phyloP scores from a whole-genome alignment of 2,113 vertebrate genomes.

The Oreocharis arfaki region DNA sequence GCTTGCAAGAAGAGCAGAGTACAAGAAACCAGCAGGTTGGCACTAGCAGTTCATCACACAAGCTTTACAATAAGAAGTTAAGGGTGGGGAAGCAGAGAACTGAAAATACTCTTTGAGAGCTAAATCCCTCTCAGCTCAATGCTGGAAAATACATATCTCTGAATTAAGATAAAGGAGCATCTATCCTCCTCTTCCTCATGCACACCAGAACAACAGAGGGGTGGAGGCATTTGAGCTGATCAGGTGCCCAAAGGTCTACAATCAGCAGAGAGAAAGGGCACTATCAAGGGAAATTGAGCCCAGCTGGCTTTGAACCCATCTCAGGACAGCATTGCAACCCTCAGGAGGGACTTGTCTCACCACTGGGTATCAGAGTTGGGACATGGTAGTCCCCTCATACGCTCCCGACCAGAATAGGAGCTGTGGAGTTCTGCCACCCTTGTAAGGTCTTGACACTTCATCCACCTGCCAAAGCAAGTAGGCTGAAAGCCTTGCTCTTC shows the following conservation, averaged over 20 bases:
- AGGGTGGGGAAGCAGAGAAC: background rate
- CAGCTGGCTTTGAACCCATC: background rate
- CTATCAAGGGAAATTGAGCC: background rate
- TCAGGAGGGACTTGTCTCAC: background rate
- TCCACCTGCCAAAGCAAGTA: background rate
- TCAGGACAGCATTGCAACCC: background rate
- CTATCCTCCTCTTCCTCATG: background rate
- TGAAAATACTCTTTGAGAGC: background rate
- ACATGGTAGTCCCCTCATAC: background rate
- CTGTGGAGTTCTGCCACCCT: background rate
- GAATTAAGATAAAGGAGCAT: background rate
- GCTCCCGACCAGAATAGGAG: background rate
- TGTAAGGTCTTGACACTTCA: background rate
- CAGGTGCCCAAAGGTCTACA: background rate
- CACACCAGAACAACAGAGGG: background rate
- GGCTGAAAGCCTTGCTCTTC: background rate
- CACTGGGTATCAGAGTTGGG: background rate
- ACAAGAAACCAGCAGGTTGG: background rate
- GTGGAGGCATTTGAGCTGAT: background rate
- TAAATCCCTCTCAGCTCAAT: background rate
- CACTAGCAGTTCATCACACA: background rate
- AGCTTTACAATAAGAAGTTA: background rate
- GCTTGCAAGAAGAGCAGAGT: background rate
- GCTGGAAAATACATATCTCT: rapidly evolving
- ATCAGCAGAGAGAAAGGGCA: background rate